phyloP scores from a whole-genome alignment of 1,140 invertebrate genomes.

The Atta cephalotes region DNA sequence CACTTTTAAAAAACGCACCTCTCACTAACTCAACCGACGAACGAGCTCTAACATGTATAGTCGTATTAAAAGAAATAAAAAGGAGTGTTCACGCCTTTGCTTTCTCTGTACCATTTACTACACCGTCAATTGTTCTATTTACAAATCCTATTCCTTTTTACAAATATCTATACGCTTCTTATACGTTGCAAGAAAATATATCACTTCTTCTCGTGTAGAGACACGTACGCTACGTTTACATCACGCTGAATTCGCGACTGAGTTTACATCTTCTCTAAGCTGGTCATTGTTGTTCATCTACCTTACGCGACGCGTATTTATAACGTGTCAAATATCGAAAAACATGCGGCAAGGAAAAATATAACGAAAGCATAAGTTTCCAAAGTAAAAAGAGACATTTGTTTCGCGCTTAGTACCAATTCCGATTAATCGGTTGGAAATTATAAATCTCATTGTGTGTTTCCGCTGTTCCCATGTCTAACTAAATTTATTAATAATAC shows the following conservation, averaged over 20 bases:
- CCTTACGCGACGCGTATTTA: not conserved
- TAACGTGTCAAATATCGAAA: slow-evolving; percentile 8
- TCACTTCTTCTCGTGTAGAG: slow-evolving; percentile 41
- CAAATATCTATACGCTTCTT: slow-evolving; percentile 43
- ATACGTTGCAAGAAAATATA: slow-evolving; percentile 55
- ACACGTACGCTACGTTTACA: slow-evolving; percentile 18
- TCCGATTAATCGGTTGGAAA: not conserved
- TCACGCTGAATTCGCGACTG: slow-evolving; percentile 24
- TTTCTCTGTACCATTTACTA: slow-evolving; percentile 27
- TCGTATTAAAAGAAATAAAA: slow-evolving; percentile 51
- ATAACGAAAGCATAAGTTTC: not conserved
- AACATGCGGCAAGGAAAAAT: not conserved
- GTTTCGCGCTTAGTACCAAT: slow-evolving; percentile 9
- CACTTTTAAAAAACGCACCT: slow-evolving; percentile 56
- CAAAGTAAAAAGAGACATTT: not conserved
- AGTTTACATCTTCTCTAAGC: slow-evolving; percentile 8
- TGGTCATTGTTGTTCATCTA: slow-evolving; percentile 38
- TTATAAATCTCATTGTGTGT: not conserved
- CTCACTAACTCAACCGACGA: slow-evolving; percentile 38
- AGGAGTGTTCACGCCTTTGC: not conserved
- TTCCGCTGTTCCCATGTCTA: not conserved
- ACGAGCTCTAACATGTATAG: slow-evolving; percentile 47
- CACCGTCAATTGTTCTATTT: slow-evolving; percentile 49
- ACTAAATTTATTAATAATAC: not conserved
- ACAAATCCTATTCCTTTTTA: slow-evolving; percentile 45